These are phyloP conservation scores for Monomorium pharaonis DNA, from an alignment of 1,140 invertebrate genomes.

Conservation along the genomic window DNA sequence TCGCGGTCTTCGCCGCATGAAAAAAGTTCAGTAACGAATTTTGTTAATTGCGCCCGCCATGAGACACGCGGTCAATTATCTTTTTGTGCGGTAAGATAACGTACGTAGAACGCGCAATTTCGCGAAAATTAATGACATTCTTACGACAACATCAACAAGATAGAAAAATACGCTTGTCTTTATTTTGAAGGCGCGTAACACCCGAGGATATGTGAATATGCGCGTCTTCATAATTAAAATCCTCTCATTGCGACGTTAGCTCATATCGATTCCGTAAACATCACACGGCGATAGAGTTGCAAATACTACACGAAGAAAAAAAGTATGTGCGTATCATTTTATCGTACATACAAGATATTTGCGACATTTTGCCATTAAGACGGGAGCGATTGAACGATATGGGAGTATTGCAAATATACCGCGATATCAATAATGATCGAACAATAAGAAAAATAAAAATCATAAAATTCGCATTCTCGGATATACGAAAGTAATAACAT, in stretches of 20 bases:
- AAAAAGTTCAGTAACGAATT: slow-evolving; percentile 26
- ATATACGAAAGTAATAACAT: not conserved
- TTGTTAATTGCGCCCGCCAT: slow-evolving; percentile 14
- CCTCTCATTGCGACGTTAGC: not conserved
- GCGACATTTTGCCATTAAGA: not conserved
- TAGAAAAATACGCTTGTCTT: slow-evolving; percentile 4
- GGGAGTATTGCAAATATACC: not conserved
- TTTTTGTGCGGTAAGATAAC: not conserved
- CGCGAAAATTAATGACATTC: slow-evolving; percentile 33
- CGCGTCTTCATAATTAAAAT: slow-evolving; percentile 13
- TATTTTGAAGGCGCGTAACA: not conserved
- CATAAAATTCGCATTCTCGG: not conserved
- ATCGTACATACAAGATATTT: not conserved
- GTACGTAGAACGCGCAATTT: slow-evolving; percentile 4
- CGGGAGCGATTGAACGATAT: slow-evolving; percentile 28
- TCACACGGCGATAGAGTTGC: not conserved
- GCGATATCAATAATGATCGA: not conserved
- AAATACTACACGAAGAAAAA: not conserved
- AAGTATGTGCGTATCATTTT: not conserved
- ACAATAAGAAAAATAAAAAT: not conserved
- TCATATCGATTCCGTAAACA: slow-evolving; percentile 35
- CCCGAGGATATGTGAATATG: not conserved
- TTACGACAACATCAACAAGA: not conserved
- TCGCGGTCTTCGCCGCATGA: not conserved
- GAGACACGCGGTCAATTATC: slow-evolving; percentile 17